Evolutionary conservation across 1,140 invertebrate species (phyloP).

Genomic region (Idris sp.): DNA sequence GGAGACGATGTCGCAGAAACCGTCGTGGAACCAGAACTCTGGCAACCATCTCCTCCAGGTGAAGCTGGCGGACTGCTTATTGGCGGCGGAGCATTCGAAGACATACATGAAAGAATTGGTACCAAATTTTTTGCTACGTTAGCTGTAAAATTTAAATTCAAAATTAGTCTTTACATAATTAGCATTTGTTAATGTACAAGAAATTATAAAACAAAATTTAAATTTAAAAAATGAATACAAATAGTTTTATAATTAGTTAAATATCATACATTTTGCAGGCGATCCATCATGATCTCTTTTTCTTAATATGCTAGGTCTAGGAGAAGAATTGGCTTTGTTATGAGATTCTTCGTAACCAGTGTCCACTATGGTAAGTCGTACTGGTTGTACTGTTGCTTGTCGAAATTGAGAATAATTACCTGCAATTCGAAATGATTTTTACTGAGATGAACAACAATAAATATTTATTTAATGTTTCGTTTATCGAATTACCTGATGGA

Average conservation of each 20-base stretch:
- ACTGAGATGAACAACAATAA: too few relatives aligned
- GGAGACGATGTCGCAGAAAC: constrained; percentile 88
- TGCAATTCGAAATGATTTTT: too few relatives aligned
- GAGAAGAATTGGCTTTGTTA: constrained; percentile 82
- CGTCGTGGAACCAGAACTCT: constrained; percentile 85
- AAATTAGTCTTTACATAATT: too few relatives aligned
- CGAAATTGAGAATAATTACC: constrained; percentile 74
- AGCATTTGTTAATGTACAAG: too few relatives aligned
- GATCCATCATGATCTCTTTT: constrained; percentile 82
- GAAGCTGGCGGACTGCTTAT: constrained; percentile 76
- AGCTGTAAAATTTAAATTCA: constrained; percentile 36
- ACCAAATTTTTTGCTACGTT: constrained; percentile 80
- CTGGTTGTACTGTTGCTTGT: constrained; percentile 69
- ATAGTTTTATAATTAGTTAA: neutral
- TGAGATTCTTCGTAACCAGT: constrained; percentile 74
- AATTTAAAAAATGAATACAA: neutral
- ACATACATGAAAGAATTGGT: constrained; percentile 79
- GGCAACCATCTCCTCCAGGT: constrained; percentile 76
- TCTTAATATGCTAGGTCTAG: constrained; percentile 83
- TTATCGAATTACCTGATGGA: constrained; percentile 66
- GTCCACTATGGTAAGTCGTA: constrained; percentile 73
- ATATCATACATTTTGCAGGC: constrained; percentile 77
- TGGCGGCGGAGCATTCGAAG: constrained; percentile 76
- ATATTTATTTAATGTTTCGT: too few relatives aligned
- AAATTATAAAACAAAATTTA: too few relatives aligned